Percentiles rank a stretch among this genome's conserved stretches.
These are phyloP conservation scores for Aphelinus atriplicis DNA, from an alignment of 1,140 invertebrate species.

Conservation along the genomic window DNA sequence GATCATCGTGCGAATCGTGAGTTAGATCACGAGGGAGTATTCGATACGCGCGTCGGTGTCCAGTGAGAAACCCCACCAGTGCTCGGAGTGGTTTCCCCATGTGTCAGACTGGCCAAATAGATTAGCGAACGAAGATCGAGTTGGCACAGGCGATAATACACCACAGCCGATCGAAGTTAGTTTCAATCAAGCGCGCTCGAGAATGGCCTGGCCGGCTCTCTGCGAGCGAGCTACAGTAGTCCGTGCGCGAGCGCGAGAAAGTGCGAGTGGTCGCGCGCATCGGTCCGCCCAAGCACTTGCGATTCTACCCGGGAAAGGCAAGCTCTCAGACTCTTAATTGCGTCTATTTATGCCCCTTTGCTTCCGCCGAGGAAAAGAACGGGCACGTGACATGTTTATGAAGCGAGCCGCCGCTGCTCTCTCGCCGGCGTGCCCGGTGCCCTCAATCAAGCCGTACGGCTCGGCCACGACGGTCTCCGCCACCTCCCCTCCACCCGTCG, in stretches of 20 bases:
- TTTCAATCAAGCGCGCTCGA: conserved; percentile 11
- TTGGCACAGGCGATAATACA: too few species aligned
- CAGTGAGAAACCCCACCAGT: too few species aligned
- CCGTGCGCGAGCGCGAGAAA: background rate
- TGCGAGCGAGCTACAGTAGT: background rate
- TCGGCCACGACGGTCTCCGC: background rate
- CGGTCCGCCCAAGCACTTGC: conserved; percentile 1
- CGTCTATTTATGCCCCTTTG: conserved; percentile 65
- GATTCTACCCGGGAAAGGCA: background rate
- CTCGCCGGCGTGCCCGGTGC: conserved; percentile 41
- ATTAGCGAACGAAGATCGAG: too few species aligned
- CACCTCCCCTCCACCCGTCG: background rate
- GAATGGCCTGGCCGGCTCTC: background rate
- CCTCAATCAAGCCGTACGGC: conserved; percentile 59
- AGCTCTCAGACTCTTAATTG: conserved; percentile 56
- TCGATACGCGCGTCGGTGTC: too few species aligned
- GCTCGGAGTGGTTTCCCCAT: too few species aligned
- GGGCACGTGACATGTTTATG: conserved; percentile 66
- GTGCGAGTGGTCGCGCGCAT: background rate
- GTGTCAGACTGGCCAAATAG: too few species aligned
- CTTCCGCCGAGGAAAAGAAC: conserved; percentile 52
- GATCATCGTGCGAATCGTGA: too few species aligned
- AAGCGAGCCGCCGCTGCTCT: conserved; percentile 58
- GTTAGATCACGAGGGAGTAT: too few species aligned
- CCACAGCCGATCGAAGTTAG: background rate